phyloP scores from a whole-genome alignment of 2,113 vertebrate species.

The Muscicapa adusta region DNA sequence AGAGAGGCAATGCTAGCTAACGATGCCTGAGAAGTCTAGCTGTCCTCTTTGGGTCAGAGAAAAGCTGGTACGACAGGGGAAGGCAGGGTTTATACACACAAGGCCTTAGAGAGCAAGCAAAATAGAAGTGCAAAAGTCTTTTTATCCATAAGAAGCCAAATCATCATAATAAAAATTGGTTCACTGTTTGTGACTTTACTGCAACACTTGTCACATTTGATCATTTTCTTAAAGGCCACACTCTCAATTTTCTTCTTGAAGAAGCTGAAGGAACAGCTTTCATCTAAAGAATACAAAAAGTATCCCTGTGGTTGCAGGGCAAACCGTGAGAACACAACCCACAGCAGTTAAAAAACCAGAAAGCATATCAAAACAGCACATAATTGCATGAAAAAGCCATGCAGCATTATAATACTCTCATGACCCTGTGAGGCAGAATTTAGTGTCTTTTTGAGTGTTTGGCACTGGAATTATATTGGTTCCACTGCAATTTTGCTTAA shows the following conservation, averaged over 20 bases:
- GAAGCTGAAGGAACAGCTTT: slow-evolving; percentile 1
- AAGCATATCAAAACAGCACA: slow-evolving; percentile 20
- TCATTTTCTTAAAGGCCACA: not conserved
- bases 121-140: not conserved
- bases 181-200: slow-evolving; percentile 1
- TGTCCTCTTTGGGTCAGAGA: not conserved
- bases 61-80: not conserved
- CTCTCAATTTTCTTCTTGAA: not conserved
- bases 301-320: slow-evolving; percentile 1
- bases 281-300: not conserved
- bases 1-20: not conserved
- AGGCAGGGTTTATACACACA: not conserved
- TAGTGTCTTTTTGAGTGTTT: not conserved
- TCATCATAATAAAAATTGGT: not conserved
- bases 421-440: not conserved
- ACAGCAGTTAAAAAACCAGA: slow-evolving; percentile 1
- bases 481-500: not conserved
- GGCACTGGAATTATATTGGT: not conserved
- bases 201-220: not conserved
- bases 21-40: not conserved
- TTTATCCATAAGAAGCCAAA: not conserved
- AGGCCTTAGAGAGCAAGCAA: not conserved
- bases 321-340: slow-evolving; percentile 28
- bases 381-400: not conserved
- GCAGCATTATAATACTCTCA: not conserved